Evolutionary conservation across 2,888 invertebrate species (phyloP).

Genomic region (Eristalis arbustorum): DNA sequence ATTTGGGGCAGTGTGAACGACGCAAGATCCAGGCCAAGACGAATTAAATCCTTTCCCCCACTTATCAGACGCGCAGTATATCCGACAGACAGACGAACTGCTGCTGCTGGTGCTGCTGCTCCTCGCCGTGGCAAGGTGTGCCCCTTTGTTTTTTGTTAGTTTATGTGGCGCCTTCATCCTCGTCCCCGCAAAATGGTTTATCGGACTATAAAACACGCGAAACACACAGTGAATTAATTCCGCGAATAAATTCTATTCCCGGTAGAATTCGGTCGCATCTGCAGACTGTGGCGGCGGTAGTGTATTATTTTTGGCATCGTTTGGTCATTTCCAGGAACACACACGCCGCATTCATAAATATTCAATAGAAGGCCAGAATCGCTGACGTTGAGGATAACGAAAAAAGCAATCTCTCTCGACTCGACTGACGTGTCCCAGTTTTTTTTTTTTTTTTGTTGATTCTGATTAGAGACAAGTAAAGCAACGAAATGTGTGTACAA

Average conservation of each 20-base stretch:
- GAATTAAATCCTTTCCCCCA: not conserved
- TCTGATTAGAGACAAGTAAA: not conserved
- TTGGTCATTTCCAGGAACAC: conserved; percentile 25
- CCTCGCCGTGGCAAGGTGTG: not conserved
- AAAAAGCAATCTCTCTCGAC: conserved; percentile 9
- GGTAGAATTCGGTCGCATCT: conserved; percentile 14
- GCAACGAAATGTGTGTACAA: not conserved
- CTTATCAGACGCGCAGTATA: not conserved
- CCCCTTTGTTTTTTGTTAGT: not conserved
- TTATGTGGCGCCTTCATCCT: not conserved
- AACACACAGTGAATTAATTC: conserved; percentile 43
- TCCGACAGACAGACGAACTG: no score
- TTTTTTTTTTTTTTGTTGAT: no score
- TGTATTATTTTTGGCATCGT: conserved; percentile 24
- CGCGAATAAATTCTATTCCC: conserved; percentile 38
- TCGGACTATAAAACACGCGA: conserved; percentile 39
- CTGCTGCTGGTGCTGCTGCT: no score
- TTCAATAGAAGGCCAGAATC: conserved; percentile 12
- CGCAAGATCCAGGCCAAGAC: not conserved
- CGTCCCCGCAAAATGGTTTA: conserved; percentile 18
- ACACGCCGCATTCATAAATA: conserved; percentile 26
- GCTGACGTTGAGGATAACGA: not conserved
- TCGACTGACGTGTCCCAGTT: not conserved
- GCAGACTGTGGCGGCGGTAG: not conserved
- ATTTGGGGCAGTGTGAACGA: conserved; percentile 44